Conservation (phyloP, 23 tunicate species). For the Clavelina lepadiformis region DNA sequence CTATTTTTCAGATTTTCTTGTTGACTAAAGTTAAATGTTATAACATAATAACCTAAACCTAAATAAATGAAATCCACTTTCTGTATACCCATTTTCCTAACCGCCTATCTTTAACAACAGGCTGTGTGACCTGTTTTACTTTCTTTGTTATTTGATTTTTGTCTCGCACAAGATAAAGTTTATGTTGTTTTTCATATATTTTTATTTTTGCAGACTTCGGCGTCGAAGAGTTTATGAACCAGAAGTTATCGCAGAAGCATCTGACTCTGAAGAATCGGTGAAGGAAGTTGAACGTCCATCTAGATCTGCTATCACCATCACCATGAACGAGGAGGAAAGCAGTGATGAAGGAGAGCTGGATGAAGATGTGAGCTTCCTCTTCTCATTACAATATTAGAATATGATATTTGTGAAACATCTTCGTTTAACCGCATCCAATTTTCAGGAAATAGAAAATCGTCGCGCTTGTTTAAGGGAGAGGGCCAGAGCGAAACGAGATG, state of each 20-base stretch:
- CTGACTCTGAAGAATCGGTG: conserved; percentile 67
- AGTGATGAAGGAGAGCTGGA: conserved; percentile 75
- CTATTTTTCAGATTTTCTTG: too few species aligned
- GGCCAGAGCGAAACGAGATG: conserved; percentile 53
- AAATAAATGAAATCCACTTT: too few species aligned
- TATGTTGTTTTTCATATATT: not conserved
- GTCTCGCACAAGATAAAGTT: not conserved
- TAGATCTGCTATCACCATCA: conserved; percentile 5
- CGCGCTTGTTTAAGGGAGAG: conserved; percentile 55
- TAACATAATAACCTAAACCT: too few species aligned
- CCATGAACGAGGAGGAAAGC: conserved; percentile 60
- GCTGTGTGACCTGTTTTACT: too few species aligned
- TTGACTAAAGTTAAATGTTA: too few species aligned
- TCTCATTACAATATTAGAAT: not conserved
- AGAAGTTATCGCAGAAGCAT: conserved; percentile 60
- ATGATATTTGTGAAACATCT: conserved; percentile 3
- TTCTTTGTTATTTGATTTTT: not conserved
- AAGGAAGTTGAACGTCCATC: conserved; percentile 29
- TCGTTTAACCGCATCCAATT: conserved; percentile 10
- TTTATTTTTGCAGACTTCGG: conserved; percentile 19
- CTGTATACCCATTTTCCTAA: too few species aligned
- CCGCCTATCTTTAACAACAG: too few species aligned
- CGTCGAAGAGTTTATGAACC: conserved; percentile 67
- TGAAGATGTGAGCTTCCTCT: conserved; percentile 36
- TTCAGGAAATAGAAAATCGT: conserved; percentile 83